These are phyloP conservation scores for Willowsia nigromaculata DNA, from an alignment of 2,888 invertebrate genomes.

Conservation along the genomic window DNA sequence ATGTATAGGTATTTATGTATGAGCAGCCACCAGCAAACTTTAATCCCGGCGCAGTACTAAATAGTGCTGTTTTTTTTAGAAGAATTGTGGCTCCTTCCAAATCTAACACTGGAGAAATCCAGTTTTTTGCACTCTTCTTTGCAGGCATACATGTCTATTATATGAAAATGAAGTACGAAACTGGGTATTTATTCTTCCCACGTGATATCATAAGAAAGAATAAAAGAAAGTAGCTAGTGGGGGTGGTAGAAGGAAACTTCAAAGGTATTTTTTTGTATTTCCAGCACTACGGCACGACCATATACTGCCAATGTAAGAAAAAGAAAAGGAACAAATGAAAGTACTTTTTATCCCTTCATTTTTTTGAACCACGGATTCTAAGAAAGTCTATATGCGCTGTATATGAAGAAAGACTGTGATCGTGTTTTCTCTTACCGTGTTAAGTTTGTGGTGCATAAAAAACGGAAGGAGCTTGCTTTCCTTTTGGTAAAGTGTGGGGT, in stretches of 20 bases:
- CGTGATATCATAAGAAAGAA: slow-evolving; percentile 17
- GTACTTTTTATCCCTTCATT: neutral
- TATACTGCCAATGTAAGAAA: neutral
- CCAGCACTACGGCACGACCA: neutral
- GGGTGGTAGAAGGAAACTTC: slow-evolving; percentile 15
- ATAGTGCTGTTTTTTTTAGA: neutral
- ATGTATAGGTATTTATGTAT: neutral
- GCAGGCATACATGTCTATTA: neutral
- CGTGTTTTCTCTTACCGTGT: no score
- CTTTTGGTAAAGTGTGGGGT: neutral
- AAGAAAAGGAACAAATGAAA: neutral
- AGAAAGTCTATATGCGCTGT: neutral
- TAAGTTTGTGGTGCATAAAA: no score
- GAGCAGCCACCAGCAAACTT: slow-evolving; percentile 3
- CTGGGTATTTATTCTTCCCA: slow-evolving; percentile 58
- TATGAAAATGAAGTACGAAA: slow-evolving; percentile 61
- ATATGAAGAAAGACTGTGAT: neutral
- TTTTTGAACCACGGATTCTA: neutral
- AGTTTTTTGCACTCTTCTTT: neutral
- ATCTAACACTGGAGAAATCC: slow-evolving; percentile 14
- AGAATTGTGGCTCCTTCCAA: slow-evolving; percentile 14
- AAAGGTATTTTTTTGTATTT: slow-evolving; percentile 45
- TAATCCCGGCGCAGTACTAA: slow-evolving; percentile 36
- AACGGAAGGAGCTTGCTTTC: no score
- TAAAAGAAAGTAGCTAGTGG: neutral